Evolutionary conservation across 2,113 vertebrate genomes (phyloP).

Genomic region (Corvus moneduloides): DNA sequence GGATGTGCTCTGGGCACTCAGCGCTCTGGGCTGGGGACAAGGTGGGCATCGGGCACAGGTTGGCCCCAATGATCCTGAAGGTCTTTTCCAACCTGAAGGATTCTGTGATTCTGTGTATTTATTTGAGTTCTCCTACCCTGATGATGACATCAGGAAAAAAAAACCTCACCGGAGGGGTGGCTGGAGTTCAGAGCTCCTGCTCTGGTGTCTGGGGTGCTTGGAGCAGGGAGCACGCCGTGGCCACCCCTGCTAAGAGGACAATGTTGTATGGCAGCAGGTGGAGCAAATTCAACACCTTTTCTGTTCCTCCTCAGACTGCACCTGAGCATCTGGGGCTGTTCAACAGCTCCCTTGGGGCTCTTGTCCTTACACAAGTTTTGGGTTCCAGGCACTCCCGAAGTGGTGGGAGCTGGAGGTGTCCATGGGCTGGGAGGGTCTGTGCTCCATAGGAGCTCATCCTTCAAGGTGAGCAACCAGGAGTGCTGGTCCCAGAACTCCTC

Average conservation of each 20-base stretch:
- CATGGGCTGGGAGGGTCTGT: not conserved
- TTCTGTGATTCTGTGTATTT: not conserved
- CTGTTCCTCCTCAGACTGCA: not conserved
- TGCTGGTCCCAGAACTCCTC: not conserved
- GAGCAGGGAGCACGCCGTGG: rapidly evolving
- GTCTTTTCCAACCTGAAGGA: not conserved
- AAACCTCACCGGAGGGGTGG: not conserved
- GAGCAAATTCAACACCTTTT: not conserved
- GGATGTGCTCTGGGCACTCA: not conserved
- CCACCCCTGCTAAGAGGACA: not conserved
- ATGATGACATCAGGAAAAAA: not conserved
- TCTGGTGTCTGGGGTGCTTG: rapidly evolving
- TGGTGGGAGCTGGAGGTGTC: not conserved
- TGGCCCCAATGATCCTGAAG: rapidly evolving
- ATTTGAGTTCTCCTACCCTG: not conserved
- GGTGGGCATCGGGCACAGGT: rapidly evolving
- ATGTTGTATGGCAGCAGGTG: rapidly evolving
- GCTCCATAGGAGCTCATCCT: not conserved
- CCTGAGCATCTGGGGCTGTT: not conserved
- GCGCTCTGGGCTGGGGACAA: not conserved
- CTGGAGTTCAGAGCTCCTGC: not conserved
- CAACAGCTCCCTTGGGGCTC: rapidly evolving
- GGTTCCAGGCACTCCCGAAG: not conserved
- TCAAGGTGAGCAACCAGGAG: not conserved
- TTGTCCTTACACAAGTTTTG: not conserved